A percentile compares a stretch with the other conserved stretches of the same genome.
These are phyloP conservation scores for Cheilosia pagana DNA, from an alignment of 2,888 invertebrate species.

Conservation along the genomic window DNA sequence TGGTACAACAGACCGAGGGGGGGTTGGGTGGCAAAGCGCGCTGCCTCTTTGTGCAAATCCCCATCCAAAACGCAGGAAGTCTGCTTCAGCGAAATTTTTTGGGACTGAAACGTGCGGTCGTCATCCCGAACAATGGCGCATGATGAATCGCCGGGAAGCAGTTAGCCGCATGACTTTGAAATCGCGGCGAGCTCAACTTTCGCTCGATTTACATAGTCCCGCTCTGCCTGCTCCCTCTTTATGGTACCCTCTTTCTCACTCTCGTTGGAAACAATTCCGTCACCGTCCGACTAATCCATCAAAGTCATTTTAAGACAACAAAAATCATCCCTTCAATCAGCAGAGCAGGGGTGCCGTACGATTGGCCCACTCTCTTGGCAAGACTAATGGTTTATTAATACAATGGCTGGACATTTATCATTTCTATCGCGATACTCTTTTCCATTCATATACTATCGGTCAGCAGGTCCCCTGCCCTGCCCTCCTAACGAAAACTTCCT, in stretches of 20 bases:
- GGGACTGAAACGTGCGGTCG: conserved; percentile 46
- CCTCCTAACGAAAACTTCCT: conserved; percentile 40
- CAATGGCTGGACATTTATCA: conserved; percentile 75
- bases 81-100: conserved; percentile 38
- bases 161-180: conserved; percentile 41
- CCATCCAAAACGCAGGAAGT: conserved; percentile 33
- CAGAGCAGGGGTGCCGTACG: not conserved
- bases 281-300: conserved; percentile 67
- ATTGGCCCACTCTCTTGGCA: conserved; percentile 18
- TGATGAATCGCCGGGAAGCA: conserved; percentile 50
- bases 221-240: not conserved
- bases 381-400: conserved; percentile 75
- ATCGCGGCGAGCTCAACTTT: conserved; percentile 54
- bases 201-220: conserved; percentile 54
- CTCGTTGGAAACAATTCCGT: conserved; percentile 43
- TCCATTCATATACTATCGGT: conserved; percentile 52
- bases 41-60: conserved; percentile 37
- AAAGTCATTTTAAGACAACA: conserved; percentile 74
- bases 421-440: conserved; percentile 71
- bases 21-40: not conserved
- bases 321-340: conserved; percentile 72
- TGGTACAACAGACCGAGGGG: conserved; percentile 19
- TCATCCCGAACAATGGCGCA: conserved; percentile 40
- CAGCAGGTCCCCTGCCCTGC: not conserved
- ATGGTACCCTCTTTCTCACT: not conserved